phyloP scores from a whole-genome alignment of 2,113 vertebrate species.

The Aptenodytes forsteri region DNA sequence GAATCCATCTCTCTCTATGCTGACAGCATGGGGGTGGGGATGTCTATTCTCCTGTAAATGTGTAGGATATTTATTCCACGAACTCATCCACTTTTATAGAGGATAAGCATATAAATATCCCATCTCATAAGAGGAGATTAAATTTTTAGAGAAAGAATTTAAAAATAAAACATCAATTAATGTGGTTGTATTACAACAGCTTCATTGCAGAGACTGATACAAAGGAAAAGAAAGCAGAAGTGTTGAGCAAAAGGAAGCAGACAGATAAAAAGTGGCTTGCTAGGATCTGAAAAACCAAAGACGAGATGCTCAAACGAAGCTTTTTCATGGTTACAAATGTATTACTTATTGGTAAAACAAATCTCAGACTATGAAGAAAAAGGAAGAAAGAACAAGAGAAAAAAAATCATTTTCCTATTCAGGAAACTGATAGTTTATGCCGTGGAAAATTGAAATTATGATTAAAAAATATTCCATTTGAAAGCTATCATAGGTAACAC shows the following conservation, averaged over 20 bases:
- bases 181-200: neutral
- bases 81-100: neutral
- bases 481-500: neutral
- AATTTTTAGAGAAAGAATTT: neutral
- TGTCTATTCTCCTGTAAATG: neutral
- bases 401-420: neutral
- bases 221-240: neutral
- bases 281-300: neutral
- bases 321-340: neutral
- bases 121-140: neutral
- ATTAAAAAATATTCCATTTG: neutral
- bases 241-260: neutral
- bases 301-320: neutral
- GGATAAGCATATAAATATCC: neutral
- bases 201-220: neutral
- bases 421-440: neutral
- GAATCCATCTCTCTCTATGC: neutral
- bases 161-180: neutral
- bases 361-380: neutral
- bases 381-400: neutral
- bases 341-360: neutral
- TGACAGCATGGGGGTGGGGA: neutral
- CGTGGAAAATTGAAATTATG: neutral
- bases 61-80: neutral
- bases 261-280: neutral